These are phyloP conservation scores for Cromileptes altivelis DNA, from an alignment of 2,113 vertebrate species.

Conservation along the genomic window DNA sequence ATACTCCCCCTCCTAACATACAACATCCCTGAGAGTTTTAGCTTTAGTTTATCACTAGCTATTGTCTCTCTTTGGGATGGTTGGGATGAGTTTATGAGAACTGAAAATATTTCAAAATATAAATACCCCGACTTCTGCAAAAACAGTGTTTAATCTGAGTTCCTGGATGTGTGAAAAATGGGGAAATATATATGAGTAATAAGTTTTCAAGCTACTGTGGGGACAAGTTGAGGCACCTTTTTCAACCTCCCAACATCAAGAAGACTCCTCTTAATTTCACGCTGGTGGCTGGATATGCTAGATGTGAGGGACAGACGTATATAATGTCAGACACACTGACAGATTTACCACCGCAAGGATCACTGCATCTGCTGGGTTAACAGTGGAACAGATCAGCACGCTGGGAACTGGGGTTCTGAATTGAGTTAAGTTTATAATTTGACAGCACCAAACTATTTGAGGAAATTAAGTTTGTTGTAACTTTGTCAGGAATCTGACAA, in stretches of 20 bases:
- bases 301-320: slow-evolving; percentile 50
- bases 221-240: background rate
- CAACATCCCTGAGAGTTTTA: slow-evolving; percentile 49
- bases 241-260: slow-evolving; percentile 32
- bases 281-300: slow-evolving; percentile 55
- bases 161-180: too few relatives aligned
- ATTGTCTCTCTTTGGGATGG: background rate
- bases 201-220: too few relatives aligned
- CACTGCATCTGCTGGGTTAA: slow-evolving; percentile 44
- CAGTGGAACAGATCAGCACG: slow-evolving; percentile 52
- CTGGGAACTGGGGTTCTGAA: slow-evolving; percentile 34
- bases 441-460: background rate
- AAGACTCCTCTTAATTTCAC: slow-evolving; percentile 69
- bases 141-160: too few relatives aligned
- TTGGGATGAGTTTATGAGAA: background rate
- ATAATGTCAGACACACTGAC: slow-evolving; percentile 56
- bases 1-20: slow-evolving; percentile 25
- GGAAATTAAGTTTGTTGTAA: background rate
- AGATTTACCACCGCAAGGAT: slow-evolving; percentile 67
- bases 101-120: background rate
- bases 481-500: background rate
- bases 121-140: background rate
- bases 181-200: too few relatives aligned
- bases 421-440: background rate
- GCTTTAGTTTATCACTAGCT: slow-evolving; percentile 11